Base-by-base conservation (phyloP, 2,888 invertebrate genomes). In the Deilephila porcellus region DNA sequence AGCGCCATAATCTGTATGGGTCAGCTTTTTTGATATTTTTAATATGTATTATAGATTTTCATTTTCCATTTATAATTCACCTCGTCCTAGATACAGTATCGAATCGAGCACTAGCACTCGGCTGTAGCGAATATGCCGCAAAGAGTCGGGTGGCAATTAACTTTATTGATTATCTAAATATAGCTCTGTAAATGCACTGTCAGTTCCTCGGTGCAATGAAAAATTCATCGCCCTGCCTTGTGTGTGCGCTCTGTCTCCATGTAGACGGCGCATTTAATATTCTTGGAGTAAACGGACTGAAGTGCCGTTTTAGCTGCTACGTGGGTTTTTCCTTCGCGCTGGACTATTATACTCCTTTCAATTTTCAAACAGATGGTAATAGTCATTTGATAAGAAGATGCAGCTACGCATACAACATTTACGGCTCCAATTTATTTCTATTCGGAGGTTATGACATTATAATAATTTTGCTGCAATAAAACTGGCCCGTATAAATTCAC, bases 381-480 rank as follows among this genome's bases (percentile, higher is more conserved):
- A 67, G 67, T 67, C 56, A 72, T 72, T 34, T 67, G 56, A 56
- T 34, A 34, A 64, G 37, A 73, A 60, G 34, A 67, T 45, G 29
- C 11, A 19, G 64, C 64, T 45, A 73, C 59, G 64, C 56, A 64
- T 90, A 89, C 88, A 90, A 90, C 80, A 83, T 87, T 87, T 86
- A 88, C 84, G 83, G 83, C 80, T 82, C 79, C 80, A 82, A 85
- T 86, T 87, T 88, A 90, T 88, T 88, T 88, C 86, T 86, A 78
- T 82, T 76, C 80, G 77, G 80, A 85, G 82, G 85, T 89, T 89
- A 88, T 88, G 85, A 86, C 85, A 88, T 88, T 89, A 90, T 86
- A 84, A 84, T 90, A 87, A 90, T 88, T 86, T 79, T 79, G 83
- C 83, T 83, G 87, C 86, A 86, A 89, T 91, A 90, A 90, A 90